Percentiles rank a stretch among this genome's conserved stretches.
phyloP scores from a whole-genome alignment of 2,113 vertebrate species.

The Plecturocebus donacophilus region DNA sequence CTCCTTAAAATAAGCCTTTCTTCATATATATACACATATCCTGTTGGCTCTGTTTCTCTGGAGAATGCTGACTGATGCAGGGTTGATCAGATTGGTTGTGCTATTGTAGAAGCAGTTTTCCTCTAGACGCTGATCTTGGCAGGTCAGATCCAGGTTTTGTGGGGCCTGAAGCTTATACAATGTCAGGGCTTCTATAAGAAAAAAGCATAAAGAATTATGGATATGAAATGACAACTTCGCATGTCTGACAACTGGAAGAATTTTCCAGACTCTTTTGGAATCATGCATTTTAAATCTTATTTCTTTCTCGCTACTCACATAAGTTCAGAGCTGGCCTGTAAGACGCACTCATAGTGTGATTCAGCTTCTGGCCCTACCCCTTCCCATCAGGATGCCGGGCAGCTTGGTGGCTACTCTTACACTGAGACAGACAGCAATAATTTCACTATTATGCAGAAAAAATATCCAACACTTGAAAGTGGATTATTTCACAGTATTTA shows the following conservation, averaged over 20 bases:
- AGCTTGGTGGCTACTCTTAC: background rate
- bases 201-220: background rate
- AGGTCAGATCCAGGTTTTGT: background rate
- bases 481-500: background rate
- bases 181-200: background rate
- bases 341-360: background rate
- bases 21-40: background rate
- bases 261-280: background rate
- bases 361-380: background rate
- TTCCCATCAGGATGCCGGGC: background rate
- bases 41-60: background rate
- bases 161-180: background rate
- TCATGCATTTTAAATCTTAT: background rate
- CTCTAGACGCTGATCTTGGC: background rate
- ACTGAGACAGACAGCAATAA: background rate
- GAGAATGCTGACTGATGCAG: background rate
- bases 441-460: background rate
- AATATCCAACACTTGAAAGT: background rate
- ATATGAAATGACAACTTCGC: background rate
- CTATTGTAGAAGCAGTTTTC: background rate
- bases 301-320: background rate
- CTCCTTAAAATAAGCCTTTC: background rate
- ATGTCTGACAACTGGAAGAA: background rate
- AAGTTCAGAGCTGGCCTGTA: background rate
- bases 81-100: background rate